phyloP scores from a whole-genome alignment of 1,140 invertebrate genomes.

The Euglossa dilemma region DNA sequence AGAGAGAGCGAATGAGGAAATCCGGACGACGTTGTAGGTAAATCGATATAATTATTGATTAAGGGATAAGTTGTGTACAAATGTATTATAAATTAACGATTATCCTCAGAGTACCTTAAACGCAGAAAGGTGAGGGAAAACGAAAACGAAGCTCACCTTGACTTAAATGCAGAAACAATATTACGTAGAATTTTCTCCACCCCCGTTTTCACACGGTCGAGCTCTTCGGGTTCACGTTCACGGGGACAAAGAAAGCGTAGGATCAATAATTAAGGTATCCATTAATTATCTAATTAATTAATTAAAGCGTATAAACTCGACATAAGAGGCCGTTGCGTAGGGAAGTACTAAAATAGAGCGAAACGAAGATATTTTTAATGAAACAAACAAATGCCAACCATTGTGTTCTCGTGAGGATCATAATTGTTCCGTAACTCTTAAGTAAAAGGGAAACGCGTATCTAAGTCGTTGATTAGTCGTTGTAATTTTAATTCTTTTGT shows the following conservation, averaged over 20 bases:
- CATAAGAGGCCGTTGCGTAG: constrained; percentile 73
- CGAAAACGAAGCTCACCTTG: constrained; percentile 49
- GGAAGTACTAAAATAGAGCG: constrained; percentile 66
- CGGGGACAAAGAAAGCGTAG: constrained; percentile 45
- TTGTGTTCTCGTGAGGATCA: constrained; percentile 77
- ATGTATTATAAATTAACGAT: constrained; percentile 78
- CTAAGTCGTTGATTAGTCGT: constrained; percentile 76
- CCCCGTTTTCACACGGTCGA: constrained; percentile 25
- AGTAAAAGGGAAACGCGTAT: constrained; percentile 65
- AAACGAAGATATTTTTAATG: constrained; percentile 72
- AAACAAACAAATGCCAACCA: constrained; percentile 74
- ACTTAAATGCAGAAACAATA: constrained; percentile 52
- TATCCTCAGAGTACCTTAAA: constrained; percentile 70
- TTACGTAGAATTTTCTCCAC: constrained; percentile 57
- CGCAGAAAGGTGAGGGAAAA: constrained; percentile 60
- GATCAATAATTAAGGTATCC: constrained; percentile 72
- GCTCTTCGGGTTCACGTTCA: neutral
- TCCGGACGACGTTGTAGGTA: constrained; percentile 63
- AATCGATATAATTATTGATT: constrained; percentile 77
- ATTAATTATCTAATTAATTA: constrained; percentile 74
- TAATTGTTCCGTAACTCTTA: constrained; percentile 75
- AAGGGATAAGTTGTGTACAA: constrained; percentile 79
- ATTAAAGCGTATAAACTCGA: constrained; percentile 69
- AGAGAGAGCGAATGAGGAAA: constrained; percentile 38
- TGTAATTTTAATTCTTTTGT: constrained; percentile 73